A percentile compares a stretch with the other conserved stretches of the same genome.
Conservation (phyloP, 2,113 vertebrate species). For the Paedocypris sp. region DNA sequence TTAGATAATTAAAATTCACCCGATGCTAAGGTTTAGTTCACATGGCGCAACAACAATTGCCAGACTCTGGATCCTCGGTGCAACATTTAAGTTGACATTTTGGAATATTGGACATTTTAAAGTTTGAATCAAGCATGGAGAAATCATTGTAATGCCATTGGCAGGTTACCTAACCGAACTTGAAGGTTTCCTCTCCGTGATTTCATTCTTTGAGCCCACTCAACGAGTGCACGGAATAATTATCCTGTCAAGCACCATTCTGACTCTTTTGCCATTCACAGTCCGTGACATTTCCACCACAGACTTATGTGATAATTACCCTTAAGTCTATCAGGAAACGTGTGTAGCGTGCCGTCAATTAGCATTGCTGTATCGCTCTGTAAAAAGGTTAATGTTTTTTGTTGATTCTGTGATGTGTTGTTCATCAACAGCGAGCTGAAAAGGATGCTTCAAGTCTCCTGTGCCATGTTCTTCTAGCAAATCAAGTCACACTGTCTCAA, state of each 20-base stretch:
- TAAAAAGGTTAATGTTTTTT: neutral
- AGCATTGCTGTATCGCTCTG: neutral
- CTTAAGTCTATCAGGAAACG: neutral
- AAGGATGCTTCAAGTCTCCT: neutral
- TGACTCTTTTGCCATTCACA: neutral
- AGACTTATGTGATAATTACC: constrained; percentile 1
- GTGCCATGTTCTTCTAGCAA: neutral
- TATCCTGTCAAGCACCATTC: neutral
- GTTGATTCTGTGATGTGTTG: neutral
- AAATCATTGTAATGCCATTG: neutral
- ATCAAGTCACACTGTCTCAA: neutral
- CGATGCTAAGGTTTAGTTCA: neutral
- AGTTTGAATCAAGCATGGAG: neutral
- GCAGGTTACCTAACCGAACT: neutral
- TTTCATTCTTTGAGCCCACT: neutral
- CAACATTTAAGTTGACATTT: neutral
- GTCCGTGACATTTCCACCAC: neutral
- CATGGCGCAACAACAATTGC: neutral
- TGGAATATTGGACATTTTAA: neutral
- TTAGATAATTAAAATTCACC: neutral
- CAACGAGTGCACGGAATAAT: neutral
- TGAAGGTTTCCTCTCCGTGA: neutral
- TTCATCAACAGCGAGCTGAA: neutral
- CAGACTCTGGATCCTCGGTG: neutral
- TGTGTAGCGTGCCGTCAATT: neutral